phyloP scores from a whole-genome alignment of 2,797 vertebrate genomes.

The Cryptoblepharus egeriae region DNA sequence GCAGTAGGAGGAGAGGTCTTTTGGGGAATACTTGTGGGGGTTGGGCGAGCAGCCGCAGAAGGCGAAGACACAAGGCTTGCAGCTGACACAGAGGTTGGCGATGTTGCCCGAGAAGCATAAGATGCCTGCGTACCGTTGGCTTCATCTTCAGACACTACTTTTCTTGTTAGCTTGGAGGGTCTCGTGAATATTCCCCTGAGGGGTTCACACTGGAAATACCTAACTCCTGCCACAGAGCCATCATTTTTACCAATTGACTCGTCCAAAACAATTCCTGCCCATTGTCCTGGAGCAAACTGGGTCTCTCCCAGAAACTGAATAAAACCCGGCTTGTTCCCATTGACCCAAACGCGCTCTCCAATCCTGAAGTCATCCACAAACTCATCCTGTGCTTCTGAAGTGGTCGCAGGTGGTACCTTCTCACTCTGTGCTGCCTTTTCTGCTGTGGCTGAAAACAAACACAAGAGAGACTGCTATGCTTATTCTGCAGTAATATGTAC shows the following conservation, averaged over 20 bases:
- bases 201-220: constrained; percentile 97
- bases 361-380: constrained; percentile 85
- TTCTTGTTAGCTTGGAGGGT: constrained; percentile 91
- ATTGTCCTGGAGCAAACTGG: constrained; percentile 95
- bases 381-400: constrained; percentile 80
- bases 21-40: constrained; percentile 67
- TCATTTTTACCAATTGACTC: constrained; percentile 98
- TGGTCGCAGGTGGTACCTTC: constrained; percentile 64
- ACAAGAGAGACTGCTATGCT: neutral
- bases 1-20: constrained; percentile 68
- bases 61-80: constrained; percentile 75
- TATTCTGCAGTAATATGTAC: neutral
- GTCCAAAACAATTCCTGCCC: constrained; percentile 97
- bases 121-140: constrained; percentile 86
- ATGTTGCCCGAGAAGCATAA: constrained; percentile 82
- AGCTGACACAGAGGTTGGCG: constrained; percentile 80
- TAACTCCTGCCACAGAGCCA: constrained; percentile 93
- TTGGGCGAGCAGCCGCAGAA: constrained; percentile 39
- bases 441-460: constrained; percentile 70
- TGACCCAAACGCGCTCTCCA: constrained; percentile 96
- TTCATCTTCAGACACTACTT: constrained; percentile 85
- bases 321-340: constrained; percentile 92
- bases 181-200: constrained; percentile 95
- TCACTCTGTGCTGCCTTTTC: constrained; percentile 82
- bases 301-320: constrained; percentile 93